phyloP scores from a whole-genome alignment of 2,113 vertebrate genomes.

The Tachuris rubrigastra region DNA sequence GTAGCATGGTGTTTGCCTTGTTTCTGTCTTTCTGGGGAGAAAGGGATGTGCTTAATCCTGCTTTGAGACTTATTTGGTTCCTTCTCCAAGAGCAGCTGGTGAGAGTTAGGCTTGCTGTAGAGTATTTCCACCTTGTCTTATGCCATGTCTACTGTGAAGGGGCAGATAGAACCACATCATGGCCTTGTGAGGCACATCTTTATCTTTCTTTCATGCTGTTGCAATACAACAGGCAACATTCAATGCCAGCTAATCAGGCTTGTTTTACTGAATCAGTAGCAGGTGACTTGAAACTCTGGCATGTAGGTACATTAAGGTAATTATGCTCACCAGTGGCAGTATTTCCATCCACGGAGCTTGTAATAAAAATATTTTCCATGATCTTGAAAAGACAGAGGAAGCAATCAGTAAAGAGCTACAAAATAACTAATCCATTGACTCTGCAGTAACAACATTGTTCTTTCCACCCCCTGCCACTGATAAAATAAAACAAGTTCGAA shows the following conservation, averaged over 20 bases:
- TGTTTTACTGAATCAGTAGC: not conserved
- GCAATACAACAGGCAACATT: not conserved
- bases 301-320: not conserved
- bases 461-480: accelerated
- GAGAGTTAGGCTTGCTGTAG: not conserved
- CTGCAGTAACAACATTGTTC: not conserved
- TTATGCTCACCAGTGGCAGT: not conserved
- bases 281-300: not conserved
- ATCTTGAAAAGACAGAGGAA: not conserved
- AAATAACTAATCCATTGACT: not conserved
- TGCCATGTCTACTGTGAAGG: accelerated
- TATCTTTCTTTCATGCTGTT: not conserved
- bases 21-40: not conserved
- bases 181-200: not conserved
- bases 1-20: not conserved
- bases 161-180: not conserved
- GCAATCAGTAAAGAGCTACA: not conserved
- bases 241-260: not conserved
- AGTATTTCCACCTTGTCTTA: not conserved
- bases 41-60: not conserved
- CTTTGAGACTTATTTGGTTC: not conserved
- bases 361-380: not conserved
- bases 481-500: not conserved
- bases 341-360: not conserved
- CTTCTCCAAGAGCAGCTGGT: not conserved